Conservation (phyloP, 2,113 vertebrate genomes). For the Plectropomus leopardus region DNA sequence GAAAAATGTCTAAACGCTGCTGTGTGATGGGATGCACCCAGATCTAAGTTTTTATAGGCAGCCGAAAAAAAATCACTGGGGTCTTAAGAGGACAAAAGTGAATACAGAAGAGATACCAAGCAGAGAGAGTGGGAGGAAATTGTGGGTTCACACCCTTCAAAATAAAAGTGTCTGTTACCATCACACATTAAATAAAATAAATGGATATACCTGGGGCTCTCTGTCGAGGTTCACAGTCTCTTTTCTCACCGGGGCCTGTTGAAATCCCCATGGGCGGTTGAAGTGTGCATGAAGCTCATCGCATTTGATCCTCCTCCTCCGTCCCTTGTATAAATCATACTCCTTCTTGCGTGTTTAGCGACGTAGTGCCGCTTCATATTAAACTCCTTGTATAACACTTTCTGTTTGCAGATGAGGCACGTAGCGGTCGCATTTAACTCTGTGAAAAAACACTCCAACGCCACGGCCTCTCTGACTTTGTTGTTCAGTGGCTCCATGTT, state of each 20-base stretch:
- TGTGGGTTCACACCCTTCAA: constrained; percentile 19
- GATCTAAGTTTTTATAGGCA: too few relatives aligned
- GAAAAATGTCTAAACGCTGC: too few relatives aligned
- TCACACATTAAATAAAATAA: too few relatives aligned
- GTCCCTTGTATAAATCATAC: not conserved
- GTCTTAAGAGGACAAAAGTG: too few relatives aligned
- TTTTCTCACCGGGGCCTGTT: accelerated
- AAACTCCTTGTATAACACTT: not conserved
- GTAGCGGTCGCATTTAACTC: not conserved
- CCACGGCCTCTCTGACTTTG: not conserved
- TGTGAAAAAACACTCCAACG: not conserved
- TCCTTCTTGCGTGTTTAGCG: not conserved
- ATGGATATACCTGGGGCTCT: not conserved
- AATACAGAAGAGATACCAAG: too few relatives aligned
- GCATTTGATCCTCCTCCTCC: not conserved
- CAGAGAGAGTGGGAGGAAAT: too few relatives aligned
- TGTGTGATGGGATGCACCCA: too few relatives aligned
- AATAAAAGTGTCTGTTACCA: constrained; percentile 18
- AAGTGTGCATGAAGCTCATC: not conserved
- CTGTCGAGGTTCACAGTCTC: not conserved
- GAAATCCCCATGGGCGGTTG: not conserved
- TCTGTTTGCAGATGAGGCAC: constrained; percentile 11
- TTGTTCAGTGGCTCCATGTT: not conserved
- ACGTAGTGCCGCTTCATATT: constrained; percentile 7
- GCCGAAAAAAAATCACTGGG: too few relatives aligned